Percentiles rank a stretch among this genome's conserved stretches.
Evolutionary conservation across 2,113 vertebrate genomes (phyloP).

Genomic region (Canis aureus): DNA sequence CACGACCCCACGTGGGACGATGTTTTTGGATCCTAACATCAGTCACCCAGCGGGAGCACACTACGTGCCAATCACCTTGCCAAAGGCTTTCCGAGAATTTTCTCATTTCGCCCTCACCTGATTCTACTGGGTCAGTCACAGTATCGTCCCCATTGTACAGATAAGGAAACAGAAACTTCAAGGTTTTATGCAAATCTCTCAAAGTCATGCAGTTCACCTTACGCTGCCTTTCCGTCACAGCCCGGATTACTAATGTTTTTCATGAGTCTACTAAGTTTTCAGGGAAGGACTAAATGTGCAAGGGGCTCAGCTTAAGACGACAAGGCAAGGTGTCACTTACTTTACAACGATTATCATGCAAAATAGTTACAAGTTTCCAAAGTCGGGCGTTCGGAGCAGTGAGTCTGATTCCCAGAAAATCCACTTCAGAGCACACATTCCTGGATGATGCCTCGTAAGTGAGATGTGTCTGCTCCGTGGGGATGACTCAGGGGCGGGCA

Average conservation of each 20-base stretch:
- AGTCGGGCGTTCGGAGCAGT: background rate
- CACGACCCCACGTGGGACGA: no score
- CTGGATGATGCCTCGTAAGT: background rate
- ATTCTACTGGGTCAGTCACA: background rate
- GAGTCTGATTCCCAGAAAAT: constrained; percentile 25
- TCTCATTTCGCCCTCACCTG: background rate
- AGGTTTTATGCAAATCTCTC: background rate
- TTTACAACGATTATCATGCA: background rate
- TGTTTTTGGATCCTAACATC: background rate
- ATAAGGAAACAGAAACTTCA: background rate
- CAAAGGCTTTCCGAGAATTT: background rate
- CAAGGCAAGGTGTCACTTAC: background rate
- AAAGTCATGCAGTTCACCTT: fast-evolving
- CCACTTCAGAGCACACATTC: background rate
- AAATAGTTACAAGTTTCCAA: background rate
- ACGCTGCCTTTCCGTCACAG: fast-evolving
- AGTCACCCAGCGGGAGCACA: background rate
- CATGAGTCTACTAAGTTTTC: background rate
- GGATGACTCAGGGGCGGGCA: background rate
- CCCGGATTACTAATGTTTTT: background rate
- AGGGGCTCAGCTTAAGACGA: background rate
- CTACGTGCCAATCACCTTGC: fast-evolving
- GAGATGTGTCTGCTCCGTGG: background rate
- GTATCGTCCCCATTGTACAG: background rate
- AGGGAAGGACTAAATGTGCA: background rate